Percentiles rank a stretch among this genome's conserved stretches.
Conservation (phyloP, 2,797 vertebrate genomes). For the Sebastes matsubarae region DNA sequence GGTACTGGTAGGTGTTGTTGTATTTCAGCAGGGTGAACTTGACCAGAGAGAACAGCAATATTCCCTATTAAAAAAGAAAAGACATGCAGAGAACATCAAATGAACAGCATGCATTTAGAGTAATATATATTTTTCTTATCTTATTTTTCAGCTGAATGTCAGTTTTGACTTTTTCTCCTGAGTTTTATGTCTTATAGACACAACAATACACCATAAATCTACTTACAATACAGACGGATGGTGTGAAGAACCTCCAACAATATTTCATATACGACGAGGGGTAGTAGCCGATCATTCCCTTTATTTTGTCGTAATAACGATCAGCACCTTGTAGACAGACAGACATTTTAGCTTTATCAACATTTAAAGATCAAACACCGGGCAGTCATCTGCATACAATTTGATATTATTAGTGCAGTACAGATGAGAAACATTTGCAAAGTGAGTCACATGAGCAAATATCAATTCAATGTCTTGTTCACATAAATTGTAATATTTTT, state of each 20-base stretch:
- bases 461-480: neutral
- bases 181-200: neutral
- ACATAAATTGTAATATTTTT: no score
- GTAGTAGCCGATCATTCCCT: neutral
- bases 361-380: neutral
- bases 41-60: conserved; percentile 69
- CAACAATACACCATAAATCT: neutral
- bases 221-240: neutral
- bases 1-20: conserved; percentile 74
- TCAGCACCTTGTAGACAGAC: neutral
- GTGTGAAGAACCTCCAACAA: neutral
- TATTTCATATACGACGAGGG: neutral
- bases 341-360: neutral
- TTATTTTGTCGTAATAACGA: neutral
- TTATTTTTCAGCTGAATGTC: neutral
- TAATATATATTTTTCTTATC: neutral
- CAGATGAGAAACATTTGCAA: neutral
- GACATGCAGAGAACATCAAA: neutral
- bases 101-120: neutral
- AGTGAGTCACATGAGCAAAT: neutral
- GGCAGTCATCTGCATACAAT: neutral
- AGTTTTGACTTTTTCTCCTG: neutral
- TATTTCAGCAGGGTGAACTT: conserved; percentile 71
- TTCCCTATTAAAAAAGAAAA: conserved; percentile 42
- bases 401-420: neutral